Conservation (phyloP, 2,797 vertebrate species). For the Chrysocyon brachyurus region DNA sequence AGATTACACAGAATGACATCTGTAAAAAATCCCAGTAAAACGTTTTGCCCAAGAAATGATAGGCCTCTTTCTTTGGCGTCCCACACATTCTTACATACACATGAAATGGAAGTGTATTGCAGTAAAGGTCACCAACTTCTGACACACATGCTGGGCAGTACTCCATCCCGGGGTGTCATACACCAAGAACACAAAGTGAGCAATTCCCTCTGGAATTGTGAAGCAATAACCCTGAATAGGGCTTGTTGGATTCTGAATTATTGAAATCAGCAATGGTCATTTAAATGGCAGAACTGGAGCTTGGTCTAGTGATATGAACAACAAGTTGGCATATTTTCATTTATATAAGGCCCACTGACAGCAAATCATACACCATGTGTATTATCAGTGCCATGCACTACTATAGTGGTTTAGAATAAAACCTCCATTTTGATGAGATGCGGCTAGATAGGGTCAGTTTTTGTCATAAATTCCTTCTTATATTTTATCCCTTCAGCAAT, state of each 20-base stretch:
- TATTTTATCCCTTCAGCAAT: not conserved
- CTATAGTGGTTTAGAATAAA: not conserved
- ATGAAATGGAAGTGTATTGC: not conserved
- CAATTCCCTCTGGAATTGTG: not conserved
- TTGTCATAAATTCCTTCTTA: not conserved
- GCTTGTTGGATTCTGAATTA: not conserved
- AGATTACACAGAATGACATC: not conserved
- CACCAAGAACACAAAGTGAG: not conserved
- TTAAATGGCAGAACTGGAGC: not conserved
- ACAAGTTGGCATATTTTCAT: not conserved
- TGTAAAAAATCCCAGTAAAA: not conserved
- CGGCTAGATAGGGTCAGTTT: not conserved
- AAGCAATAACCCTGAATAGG: not conserved
- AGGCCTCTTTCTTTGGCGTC: not conserved
- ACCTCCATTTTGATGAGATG: not conserved
- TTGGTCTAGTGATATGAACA: not conserved
- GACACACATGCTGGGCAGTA: not conserved
- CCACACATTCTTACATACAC: not conserved
- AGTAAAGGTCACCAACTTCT: not conserved
- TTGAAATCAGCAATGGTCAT: not conserved
- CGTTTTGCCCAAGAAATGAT: not conserved
- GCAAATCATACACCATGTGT: not conserved
- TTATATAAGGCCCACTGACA: not conserved
- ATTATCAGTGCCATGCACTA: not conserved
- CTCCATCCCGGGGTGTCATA: rapidly evolving